Percentiles rank a stretch among this genome's conserved stretches.
Conservation (phyloP, 2,888 invertebrate genomes). For the Sepiola atlantica region DNA sequence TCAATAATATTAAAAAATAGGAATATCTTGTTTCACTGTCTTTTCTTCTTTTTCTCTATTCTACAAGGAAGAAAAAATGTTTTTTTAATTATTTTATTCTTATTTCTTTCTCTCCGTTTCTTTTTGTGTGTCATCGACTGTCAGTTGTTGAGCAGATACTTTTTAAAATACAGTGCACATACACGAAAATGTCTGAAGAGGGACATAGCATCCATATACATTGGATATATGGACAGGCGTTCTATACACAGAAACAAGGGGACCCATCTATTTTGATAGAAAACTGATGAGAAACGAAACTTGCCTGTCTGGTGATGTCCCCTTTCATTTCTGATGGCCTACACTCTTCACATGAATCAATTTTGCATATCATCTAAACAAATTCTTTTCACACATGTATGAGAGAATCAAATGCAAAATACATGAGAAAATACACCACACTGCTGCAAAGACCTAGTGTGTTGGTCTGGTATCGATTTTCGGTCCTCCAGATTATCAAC, state of each 20-base stretch:
- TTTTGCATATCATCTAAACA: constrained; percentile 32
- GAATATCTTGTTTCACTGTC: background rate
- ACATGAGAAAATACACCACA: constrained; percentile 32
- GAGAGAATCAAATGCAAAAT: constrained; percentile 32
- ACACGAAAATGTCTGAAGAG: constrained; percentile 12
- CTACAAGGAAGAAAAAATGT: background rate
- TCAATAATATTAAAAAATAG: background rate
- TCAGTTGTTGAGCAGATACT: background rate
- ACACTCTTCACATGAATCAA: constrained; percentile 16
- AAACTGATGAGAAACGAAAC: constrained; percentile 32
- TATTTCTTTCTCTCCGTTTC: background rate
- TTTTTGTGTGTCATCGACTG: background rate
- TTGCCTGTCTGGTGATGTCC: constrained; percentile 32
- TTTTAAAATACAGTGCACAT: constrained; percentile 32
- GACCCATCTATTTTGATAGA: constrained; percentile 13
- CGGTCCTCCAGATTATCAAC: constrained; percentile 22
- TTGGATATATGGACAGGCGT: constrained; percentile 22
- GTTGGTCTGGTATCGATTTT: constrained; percentile 22
- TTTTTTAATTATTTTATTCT: background rate
- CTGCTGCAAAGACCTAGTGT: constrained; percentile 32
- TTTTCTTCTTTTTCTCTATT: background rate
- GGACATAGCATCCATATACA: constrained; percentile 22
- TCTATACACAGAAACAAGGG: constrained; percentile 32
- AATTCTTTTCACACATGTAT: constrained; percentile 32
- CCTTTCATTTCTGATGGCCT: constrained; percentile 22